phyloP scores from a whole-genome alignment of 2,888 invertebrate genomes.

The Tetragnatha montana region DNA sequence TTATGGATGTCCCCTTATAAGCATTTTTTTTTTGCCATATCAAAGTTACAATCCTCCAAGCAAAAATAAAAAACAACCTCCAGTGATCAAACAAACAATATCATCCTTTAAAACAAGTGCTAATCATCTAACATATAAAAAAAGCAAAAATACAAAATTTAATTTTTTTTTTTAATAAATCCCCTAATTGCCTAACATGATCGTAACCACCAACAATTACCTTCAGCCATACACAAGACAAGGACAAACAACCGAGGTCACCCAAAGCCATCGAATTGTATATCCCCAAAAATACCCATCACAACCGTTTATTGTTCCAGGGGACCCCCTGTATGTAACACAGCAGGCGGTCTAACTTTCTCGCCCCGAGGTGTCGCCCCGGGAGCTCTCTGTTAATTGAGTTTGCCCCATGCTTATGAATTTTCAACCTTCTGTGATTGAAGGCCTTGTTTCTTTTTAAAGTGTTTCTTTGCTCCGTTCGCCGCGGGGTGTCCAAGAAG shows the following conservation, averaged over 20 bases:
- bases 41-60: not conserved
- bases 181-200: too few relatives aligned
- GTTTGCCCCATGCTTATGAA: constrained; percentile 64
- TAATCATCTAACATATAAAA: too few relatives aligned
- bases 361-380: constrained; percentile 50
- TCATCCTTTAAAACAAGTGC: too few relatives aligned
- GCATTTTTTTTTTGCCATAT: not conserved
- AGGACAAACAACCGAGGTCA: constrained; percentile 8
- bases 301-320: constrained; percentile 51
- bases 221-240: not conserved
- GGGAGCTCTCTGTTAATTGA: constrained; percentile 56
- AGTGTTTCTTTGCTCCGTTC: constrained; percentile 38
- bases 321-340: constrained; percentile 32
- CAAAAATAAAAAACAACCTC: too few relatives aligned
- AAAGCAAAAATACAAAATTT: too few relatives aligned
- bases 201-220: not conserved
- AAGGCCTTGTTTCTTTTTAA: constrained; percentile 20
- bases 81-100: too few relatives aligned
- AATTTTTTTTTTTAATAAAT: too few relatives aligned
- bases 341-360: constrained; percentile 48
- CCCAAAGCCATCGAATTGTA: constrained; percentile 27
- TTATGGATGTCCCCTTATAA: too few relatives aligned
- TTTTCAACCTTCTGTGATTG: constrained; percentile 55
- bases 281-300: constrained; percentile 37
- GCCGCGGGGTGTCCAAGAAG: constrained; percentile 34